Percentiles rank a stretch among this genome's conserved stretches.
phyloP scores from a whole-genome alignment of 1,140 invertebrate genomes.

The Macrosteles quadrilineatus region DNA sequence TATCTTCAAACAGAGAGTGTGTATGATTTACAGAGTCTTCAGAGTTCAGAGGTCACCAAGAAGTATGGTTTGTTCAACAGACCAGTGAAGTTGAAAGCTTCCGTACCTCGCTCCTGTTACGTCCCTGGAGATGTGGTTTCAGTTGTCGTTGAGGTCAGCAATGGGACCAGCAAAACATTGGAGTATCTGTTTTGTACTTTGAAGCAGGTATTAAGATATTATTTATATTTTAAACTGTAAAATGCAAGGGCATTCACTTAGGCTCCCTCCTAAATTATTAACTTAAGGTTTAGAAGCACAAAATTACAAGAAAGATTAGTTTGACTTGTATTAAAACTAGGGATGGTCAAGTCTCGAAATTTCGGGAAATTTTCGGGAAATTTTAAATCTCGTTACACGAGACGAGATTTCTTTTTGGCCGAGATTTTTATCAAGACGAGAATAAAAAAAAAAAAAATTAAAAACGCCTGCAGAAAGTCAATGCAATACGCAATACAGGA shows the following conservation, averaged over 20 bases:
- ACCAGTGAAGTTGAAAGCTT: background rate
- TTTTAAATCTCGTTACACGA: too few relatives aligned
- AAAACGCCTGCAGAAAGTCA: too few relatives aligned
- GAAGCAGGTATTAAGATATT: conserved; percentile 1
- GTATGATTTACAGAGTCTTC: background rate
- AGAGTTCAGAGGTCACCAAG: background rate
- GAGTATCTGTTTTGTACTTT: conserved; percentile 10
- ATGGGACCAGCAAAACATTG: background rate
- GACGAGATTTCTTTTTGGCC: too few relatives aligned
- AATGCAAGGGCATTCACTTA: background rate
- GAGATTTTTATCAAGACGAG: too few relatives aligned
- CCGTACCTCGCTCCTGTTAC: background rate
- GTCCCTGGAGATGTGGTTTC: background rate
- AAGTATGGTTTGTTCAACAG: background rate
- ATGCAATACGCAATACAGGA: too few relatives aligned
- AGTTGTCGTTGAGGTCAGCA: background rate
- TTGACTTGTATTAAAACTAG: too few relatives aligned
- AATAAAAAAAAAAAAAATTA: too few relatives aligned
- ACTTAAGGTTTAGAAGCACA: background rate
- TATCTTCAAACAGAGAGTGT: too few relatives aligned
- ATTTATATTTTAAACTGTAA: background rate
- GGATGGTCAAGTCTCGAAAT: too few relatives aligned
- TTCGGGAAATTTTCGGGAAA: too few relatives aligned
- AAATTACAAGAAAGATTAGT: background rate
- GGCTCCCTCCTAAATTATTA: background rate